Evolutionary conservation across 2,797 vertebrate species (phyloP).

Genomic region (Cyprinella venusta): DNA sequence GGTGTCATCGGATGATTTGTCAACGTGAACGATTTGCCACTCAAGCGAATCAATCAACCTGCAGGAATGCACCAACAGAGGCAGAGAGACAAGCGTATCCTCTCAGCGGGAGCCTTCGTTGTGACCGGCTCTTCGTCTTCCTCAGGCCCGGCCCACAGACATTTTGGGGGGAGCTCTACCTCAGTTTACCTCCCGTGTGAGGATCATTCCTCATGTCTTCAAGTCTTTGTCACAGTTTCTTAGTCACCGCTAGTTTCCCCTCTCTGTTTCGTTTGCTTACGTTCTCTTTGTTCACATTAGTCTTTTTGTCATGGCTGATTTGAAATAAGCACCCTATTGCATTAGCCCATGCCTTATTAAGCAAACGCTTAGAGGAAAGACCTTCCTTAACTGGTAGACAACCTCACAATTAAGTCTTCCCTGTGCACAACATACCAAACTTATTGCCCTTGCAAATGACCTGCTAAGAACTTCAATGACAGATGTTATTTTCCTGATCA

Average conservation of each 20-base stretch:
- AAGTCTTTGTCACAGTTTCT: conserved; percentile 45
- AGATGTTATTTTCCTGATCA: conserved; percentile 67
- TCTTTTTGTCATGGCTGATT: conserved; percentile 82
- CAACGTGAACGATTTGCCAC: conserved; percentile 79
- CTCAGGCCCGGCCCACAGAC: conserved; percentile 45
- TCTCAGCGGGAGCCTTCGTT: conserved; percentile 58
- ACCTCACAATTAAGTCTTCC: conserved; percentile 77
- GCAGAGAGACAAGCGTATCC: conserved; percentile 46
- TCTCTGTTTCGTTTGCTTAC: conserved; percentile 64
- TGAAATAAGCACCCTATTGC: conserved; percentile 82
- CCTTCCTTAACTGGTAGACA: conserved; percentile 81
- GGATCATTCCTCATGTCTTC: conserved; percentile 42
- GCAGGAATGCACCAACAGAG: conserved; percentile 57
- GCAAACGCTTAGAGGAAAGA: conserved; percentile 80
- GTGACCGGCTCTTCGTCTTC: conserved; percentile 59
- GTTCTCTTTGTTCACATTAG: conserved; percentile 75
- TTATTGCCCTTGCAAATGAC: conserved; percentile 72
- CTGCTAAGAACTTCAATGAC: conserved; percentile 63
- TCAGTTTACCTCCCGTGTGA: conserved; percentile 50
- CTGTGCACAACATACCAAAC: conserved; percentile 71
- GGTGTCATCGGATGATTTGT: conserved; percentile 79
- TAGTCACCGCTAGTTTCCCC: conserved; percentile 56
- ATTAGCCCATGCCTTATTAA: conserved; percentile 82
- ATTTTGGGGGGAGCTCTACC: conserved; percentile 43
- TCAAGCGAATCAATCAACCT: conserved; percentile 76